A percentile compares a stretch with the other conserved stretches of the same genome.
Evolutionary conservation across 1,140 invertebrate genomes (phyloP).

Genomic region (Harpegnathos saltator): DNA sequence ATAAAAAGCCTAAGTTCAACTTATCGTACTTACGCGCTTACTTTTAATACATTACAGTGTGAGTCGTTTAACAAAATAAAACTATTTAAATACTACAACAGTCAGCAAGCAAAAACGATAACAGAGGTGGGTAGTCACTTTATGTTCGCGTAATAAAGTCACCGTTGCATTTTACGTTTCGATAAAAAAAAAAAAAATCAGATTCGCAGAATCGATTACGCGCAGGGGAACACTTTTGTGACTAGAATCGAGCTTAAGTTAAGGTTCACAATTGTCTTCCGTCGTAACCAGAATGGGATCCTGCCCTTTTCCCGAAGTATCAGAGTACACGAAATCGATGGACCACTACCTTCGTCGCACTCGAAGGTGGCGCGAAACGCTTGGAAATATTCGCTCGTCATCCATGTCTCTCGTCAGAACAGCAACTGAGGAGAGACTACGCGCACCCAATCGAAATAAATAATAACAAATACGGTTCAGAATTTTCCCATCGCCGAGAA

Average conservation of each 20-base stretch:
- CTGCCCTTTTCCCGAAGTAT: background rate
- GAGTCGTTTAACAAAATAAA: slow-evolving; percentile 84
- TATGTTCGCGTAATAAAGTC: slow-evolving; percentile 46
- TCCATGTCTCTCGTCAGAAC: too few relatives aligned
- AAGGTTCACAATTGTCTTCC: slow-evolving; percentile 26
- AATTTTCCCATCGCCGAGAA: too few relatives aligned
- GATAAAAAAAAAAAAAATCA: slow-evolving; percentile 46
- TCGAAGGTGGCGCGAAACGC: background rate
- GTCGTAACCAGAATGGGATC: background rate
- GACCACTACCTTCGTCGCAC: slow-evolving; percentile 4
- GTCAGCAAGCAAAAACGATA: slow-evolving; percentile 83
- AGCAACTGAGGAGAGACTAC: too few relatives aligned
- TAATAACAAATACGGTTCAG: too few relatives aligned
- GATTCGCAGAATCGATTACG: slow-evolving; percentile 4
- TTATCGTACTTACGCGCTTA: slow-evolving; percentile 55
- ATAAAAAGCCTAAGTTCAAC: slow-evolving; percentile 35
- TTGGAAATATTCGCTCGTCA: background rate
- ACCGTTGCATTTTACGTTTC: background rate
- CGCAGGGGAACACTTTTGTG: too few relatives aligned
- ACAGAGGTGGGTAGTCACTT: slow-evolving; percentile 68
- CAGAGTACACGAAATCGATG: slow-evolving; percentile 48
- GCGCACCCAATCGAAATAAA: too few relatives aligned
- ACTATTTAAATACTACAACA: slow-evolving; percentile 84
- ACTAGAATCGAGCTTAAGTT: slow-evolving; percentile 37
- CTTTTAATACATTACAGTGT: slow-evolving; percentile 48